phyloP scores from a whole-genome alignment of 2,888 invertebrate species.

The Apantesis nais region DNA sequence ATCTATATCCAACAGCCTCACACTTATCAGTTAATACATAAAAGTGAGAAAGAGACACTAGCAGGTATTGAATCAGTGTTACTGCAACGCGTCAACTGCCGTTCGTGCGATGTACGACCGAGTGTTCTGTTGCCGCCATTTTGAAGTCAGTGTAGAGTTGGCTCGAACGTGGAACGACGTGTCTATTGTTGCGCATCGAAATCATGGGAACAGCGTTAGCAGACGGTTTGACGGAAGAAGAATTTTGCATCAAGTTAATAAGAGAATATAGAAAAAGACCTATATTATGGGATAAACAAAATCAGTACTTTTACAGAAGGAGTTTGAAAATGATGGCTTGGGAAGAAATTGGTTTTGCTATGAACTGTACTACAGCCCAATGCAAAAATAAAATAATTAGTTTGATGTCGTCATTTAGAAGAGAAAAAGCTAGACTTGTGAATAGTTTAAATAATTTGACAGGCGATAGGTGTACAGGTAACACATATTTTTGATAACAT shows the following conservation, averaged over 20 bases:
- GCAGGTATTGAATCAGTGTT: slow-evolving; percentile 23
- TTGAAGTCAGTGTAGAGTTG: slow-evolving; percentile 57
- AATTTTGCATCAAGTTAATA: slow-evolving; percentile 57
- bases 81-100: slow-evolving; percentile 43
- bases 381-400: slow-evolving; percentile 61
- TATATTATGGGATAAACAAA: slow-evolving; percentile 57
- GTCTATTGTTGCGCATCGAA: slow-evolving; percentile 44
- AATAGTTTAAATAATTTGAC: slow-evolving; percentile 37
- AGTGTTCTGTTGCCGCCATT: slow-evolving; percentile 50
- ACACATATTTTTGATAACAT: not conserved
- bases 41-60: slow-evolving; percentile 38
- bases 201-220: slow-evolving; percentile 43
- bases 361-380: slow-evolving; percentile 44
- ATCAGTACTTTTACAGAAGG: slow-evolving; percentile 53
- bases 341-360: slow-evolving; percentile 49
- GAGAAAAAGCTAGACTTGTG: slow-evolving; percentile 60
- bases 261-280: slow-evolving; percentile 53
- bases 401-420: slow-evolving; percentile 59
- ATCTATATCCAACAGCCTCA: slow-evolving; percentile 23
- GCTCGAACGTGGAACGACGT: slow-evolving; percentile 53
- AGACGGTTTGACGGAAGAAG: slow-evolving; percentile 57
- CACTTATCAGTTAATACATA: slow-evolving; percentile 13
- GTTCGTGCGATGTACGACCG: slow-evolving; percentile 15
- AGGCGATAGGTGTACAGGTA: slow-evolving; percentile 30
- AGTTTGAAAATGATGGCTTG: slow-evolving; percentile 51